Percentiles rank a stretch among this genome's conserved stretches.
These are phyloP conservation scores for Prunella himalayana DNA, from an alignment of 2,113 vertebrate species.

Conservation along the genomic window DNA sequence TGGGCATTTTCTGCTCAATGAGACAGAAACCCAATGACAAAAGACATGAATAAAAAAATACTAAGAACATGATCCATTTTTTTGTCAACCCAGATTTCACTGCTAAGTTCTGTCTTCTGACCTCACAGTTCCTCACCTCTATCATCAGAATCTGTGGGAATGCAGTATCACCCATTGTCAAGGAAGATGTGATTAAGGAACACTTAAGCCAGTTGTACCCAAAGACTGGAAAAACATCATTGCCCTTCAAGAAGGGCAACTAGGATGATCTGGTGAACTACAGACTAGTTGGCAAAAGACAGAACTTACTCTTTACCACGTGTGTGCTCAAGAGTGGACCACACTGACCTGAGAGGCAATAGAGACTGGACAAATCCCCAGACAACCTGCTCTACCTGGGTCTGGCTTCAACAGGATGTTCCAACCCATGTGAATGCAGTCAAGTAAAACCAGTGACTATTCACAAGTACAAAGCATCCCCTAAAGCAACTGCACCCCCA, in stretches of 20 bases:
- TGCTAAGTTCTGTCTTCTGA: neutral
- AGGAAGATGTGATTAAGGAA: neutral
- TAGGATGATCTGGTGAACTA: neutral
- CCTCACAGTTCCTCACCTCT: neutral
- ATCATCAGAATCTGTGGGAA: neutral
- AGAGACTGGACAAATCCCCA: neutral
- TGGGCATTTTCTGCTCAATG: neutral
- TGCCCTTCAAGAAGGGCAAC: neutral
- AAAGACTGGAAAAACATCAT: neutral
- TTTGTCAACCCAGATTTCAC: neutral
- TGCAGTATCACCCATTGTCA: fast-evolving
- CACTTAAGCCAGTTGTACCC: neutral
- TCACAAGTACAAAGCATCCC: neutral
- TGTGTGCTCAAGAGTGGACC: neutral
- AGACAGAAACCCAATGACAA: neutral
- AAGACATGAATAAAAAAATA: neutral
- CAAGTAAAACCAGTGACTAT: neutral
- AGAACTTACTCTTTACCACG: neutral
- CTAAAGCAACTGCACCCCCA: neutral
- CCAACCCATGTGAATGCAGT: neutral
- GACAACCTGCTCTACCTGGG: neutral
- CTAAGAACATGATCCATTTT: neutral
- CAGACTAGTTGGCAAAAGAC: neutral
- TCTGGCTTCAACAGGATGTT: neutral
- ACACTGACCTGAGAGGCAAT: neutral